Evolutionary conservation across 2,113 vertebrate species (phyloP).

Genomic region (Brachyhypopomus occidentalis): DNA sequence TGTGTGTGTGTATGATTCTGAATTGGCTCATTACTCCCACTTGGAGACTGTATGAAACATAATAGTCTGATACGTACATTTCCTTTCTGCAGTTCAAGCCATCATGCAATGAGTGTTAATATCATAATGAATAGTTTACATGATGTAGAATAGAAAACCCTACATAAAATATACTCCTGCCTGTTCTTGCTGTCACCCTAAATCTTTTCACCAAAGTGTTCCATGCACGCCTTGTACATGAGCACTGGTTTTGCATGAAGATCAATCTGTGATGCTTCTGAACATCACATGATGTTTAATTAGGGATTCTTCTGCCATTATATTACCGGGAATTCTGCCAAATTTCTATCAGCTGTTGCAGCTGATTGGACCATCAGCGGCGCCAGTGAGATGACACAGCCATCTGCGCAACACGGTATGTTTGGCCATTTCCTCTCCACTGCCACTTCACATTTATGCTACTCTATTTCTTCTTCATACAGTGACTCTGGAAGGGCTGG

Average conservation of each 20-base stretch:
- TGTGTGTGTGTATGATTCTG: background rate
- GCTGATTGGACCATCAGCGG: conserved; percentile 47
- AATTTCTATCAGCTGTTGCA: conserved; percentile 45
- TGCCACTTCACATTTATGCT: background rate
- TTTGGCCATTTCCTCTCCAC: background rate
- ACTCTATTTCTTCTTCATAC: background rate
- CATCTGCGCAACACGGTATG: conserved; percentile 6
- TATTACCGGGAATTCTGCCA: conserved; percentile 56
- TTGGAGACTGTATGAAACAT: conserved; percentile 10
- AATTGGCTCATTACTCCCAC: background rate
- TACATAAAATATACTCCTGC: conserved; percentile 21
- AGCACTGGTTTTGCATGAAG: conserved; percentile 57
- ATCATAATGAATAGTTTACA: background rate
- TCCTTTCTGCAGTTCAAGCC: background rate
- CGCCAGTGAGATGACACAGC: background rate
- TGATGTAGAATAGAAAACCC: conserved; percentile 34
- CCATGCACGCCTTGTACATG: conserved; percentile 56
- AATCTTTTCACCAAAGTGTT: conserved; percentile 63
- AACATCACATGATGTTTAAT: conserved; percentile 64
- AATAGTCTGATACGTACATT: conserved; percentile 2
- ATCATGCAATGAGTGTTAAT: background rate
- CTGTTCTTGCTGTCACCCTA: conserved; percentile 61
- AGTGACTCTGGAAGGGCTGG: background rate
- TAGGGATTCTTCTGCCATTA: conserved; percentile 63
- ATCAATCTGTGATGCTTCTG: conserved; percentile 51